These are phyloP conservation scores for Calephelis nemesis DNA, from an alignment of 1,140 invertebrate species.

Conservation along the genomic window DNA sequence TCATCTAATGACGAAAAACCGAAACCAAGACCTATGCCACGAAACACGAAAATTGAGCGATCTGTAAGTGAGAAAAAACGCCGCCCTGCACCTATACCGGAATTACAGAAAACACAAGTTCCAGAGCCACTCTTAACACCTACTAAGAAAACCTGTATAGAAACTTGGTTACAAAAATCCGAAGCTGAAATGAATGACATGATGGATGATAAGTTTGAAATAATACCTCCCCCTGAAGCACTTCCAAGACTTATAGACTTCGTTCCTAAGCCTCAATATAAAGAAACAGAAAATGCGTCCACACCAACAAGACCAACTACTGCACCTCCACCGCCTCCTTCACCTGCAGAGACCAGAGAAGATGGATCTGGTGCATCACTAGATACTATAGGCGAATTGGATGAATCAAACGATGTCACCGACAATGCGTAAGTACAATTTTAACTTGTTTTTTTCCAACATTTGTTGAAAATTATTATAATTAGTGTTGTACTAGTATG, in stretches of 20 bases:
- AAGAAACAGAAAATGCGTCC: conserved; percentile 54
- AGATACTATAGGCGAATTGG: conserved; percentile 84
- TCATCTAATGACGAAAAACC: conserved; percentile 27
- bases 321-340: conserved; percentile 58
- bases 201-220: conserved; percentile 53
- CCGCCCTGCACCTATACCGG: conserved; percentile 54
- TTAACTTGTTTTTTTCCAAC: no score
- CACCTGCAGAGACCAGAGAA: conserved; percentile 62
- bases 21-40: conserved; percentile 72
- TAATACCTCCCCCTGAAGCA: conserved; percentile 58
- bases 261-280: conserved; percentile 81
- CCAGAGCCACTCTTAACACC: conserved; percentile 68
- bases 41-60: conserved; percentile 67
- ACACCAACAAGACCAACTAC: conserved; percentile 51
- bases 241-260: conserved; percentile 84
- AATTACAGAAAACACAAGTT: conserved; percentile 40
- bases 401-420: conserved; percentile 78
- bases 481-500: no score
- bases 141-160: conserved; percentile 77
- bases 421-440: conserved; percentile 62
- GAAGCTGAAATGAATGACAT: conserved; percentile 72
- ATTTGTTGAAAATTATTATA: no score
- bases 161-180: conserved; percentile 74
- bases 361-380: conserved; percentile 75
- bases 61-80: conserved; percentile 62